phyloP scores from a whole-genome alignment of 2,113 vertebrate species.

The Chitala chitala region DNA sequence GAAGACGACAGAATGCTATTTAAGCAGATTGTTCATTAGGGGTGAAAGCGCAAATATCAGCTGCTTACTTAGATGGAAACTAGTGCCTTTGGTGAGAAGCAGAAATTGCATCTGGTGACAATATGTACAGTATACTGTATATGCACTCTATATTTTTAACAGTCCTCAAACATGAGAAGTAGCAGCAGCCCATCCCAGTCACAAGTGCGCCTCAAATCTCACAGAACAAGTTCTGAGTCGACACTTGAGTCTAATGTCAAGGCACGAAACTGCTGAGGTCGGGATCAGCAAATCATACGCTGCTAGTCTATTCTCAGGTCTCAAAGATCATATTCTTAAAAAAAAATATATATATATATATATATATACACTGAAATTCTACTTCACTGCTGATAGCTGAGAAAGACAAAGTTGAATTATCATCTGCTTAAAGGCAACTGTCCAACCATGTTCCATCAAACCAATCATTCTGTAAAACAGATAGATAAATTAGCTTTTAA shows the following conservation, averaged over 20 bases:
- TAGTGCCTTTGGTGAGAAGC: not conserved
- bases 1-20: not conserved
- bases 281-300: not conserved
- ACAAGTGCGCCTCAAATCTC: not conserved
- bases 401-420: too few species aligned
- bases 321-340: not conserved
- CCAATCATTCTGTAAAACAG: too few species aligned
- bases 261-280: not conserved
- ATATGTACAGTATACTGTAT: too few species aligned
- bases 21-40: not conserved
- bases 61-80: not conserved
- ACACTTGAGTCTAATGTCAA: not conserved
- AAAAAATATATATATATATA: not conserved
- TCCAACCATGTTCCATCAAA: too few species aligned
- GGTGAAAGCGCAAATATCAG: not conserved
- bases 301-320: not conserved
- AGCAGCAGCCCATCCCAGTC: too few species aligned
- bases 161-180: too few species aligned
- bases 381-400: too few species aligned
- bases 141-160: too few species aligned
- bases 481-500: too few species aligned
- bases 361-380: too few species aligned
- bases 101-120: not conserved
- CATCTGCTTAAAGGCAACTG: too few species aligned
- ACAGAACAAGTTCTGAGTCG: not conserved